Base-by-base conservation (phyloP, 1,140 invertebrate genomes). In the Heliconius hewitsoni region DNA sequence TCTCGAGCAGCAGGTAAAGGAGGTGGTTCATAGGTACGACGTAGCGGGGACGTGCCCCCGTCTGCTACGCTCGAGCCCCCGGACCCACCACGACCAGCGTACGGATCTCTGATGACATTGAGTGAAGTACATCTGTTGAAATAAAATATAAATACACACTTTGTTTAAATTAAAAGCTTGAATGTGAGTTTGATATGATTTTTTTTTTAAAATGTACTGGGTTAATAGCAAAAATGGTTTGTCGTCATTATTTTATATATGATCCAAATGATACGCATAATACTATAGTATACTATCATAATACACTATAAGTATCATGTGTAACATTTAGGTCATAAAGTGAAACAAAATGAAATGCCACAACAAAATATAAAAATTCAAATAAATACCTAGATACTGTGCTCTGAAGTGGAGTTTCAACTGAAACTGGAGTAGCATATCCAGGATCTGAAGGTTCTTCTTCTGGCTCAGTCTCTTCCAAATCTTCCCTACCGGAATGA, bases 391-490 rank as follows among this genome's bases (percentile, higher is more conserved):
- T 96, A 11, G 98, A 98, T 42, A 98, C 97, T 74, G 97, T 96
- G 86, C 97, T 97, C 90, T 97, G 97, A 76, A 98, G 95, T 66
- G 97, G 97, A 76, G 98, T 98, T 89, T 98, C 98, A 34, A 97
- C 96, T 11, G 97, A 98, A 34, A 98, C 96, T 11, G 98, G 97
- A 50, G 98, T 98, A 73, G 97, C 97, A 90, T 96, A 97, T 9
- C 96, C 96, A 86, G 96, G 96, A 81, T 96, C 96, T 18, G 96
- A 96, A 84, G 96, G 94, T 89, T 96, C 95, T 95, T 97, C 93
- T 95, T 96, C 94, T 84, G 95, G 96, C 79, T 97, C 96, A 74
- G 96, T 96, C 55, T 97, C 97, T 77, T 97, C 97, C 66, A 97
- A 96, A 79, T 98, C 97, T 71, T 97, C 97, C 42, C 97, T 95